A percentile compares a stretch with the other conserved stretches of the same genome.
These are phyloP conservation scores for Channa argus DNA, from an alignment of 2,113 vertebrate species.

Conservation along the genomic window DNA sequence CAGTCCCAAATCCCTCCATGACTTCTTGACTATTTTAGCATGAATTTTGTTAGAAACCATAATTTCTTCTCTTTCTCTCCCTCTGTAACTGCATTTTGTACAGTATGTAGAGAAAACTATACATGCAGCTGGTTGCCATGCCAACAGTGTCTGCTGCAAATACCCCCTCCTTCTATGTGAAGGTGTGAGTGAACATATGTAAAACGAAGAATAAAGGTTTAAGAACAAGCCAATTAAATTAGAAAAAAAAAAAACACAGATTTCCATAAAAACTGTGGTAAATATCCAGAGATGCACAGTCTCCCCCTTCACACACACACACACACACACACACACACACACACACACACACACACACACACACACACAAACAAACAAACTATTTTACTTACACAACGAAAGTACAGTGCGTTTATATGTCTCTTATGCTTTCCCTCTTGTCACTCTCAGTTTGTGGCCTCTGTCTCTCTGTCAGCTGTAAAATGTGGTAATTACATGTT, in stretches of 20 bases:
- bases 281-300: slow-evolving; percentile 45
- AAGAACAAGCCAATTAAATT: slow-evolving; percentile 35
- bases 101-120: slow-evolving; percentile 68
- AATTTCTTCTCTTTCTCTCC: slow-evolving; percentile 32
- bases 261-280: slow-evolving; percentile 46
- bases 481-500: slow-evolving; percentile 70
- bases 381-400: not conserved
- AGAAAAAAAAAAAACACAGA: slow-evolving; percentile 45
- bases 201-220: slow-evolving; percentile 48
- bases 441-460: slow-evolving; percentile 43
- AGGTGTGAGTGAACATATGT: slow-evolving; percentile 28
- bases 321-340: not conserved
- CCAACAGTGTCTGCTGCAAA: slow-evolving; percentile 71
- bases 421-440: slow-evolving; percentile 27
- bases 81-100: slow-evolving; percentile 55
- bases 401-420: slow-evolving; percentile 3
- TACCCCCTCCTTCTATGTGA: slow-evolving; percentile 55
- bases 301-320: not conserved
- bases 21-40: not conserved
- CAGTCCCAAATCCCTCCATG: not conserved
- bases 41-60: slow-evolving; percentile 54
- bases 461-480: slow-evolving; percentile 52
- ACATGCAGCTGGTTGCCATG: slow-evolving; percentile 82
- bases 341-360: not conserved
- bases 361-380: not conserved